phyloP scores from a whole-genome alignment of 2,113 vertebrate species.

The Eupsittula cactorum region DNA sequence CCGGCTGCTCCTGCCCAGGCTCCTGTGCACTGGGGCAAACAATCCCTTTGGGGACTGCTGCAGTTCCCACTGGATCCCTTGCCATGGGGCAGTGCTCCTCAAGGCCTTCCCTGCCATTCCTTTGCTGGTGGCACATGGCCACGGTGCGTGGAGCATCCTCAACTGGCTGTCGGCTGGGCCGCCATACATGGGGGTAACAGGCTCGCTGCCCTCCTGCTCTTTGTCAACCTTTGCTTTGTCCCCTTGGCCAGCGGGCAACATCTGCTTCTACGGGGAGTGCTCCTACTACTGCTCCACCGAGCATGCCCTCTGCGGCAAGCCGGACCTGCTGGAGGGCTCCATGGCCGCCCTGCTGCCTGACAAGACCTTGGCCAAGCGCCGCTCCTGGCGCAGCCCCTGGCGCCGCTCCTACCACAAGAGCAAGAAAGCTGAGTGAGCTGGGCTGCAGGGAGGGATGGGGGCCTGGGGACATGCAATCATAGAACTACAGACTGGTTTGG shows the following conservation, averaged over 20 bases:
- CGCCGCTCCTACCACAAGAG: slow-evolving; percentile 88
- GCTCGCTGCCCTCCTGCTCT: not conserved
- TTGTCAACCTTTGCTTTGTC: not conserved
- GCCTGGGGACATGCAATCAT: not conserved
- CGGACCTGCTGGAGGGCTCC: slow-evolving; percentile 80
- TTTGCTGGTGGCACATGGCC: not conserved
- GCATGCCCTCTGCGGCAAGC: slow-evolving; percentile 84
- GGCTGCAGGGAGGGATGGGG: not conserved
- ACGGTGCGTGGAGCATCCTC: not conserved
- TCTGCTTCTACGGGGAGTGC: slow-evolving; percentile 88
- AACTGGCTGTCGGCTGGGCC: too few relatives aligned
- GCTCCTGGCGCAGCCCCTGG: slow-evolving; percentile 87
- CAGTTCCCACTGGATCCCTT: not conserved
- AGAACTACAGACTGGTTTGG: not conserved
- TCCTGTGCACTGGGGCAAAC: not conserved
- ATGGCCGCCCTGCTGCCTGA: slow-evolving; percentile 84
- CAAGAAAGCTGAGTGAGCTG: slow-evolving; percentile 81
- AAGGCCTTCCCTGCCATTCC: not conserved
- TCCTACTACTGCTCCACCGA: slow-evolving; percentile 91
- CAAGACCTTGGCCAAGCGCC: slow-evolving; percentile 75
- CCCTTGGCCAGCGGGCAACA: slow-evolving; percentile 76
- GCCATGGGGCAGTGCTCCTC: not conserved
- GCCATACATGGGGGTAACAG: not conserved
- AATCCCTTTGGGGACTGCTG: not conserved
- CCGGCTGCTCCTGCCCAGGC: not conserved